Evolutionary conservation across 1,140 invertebrate genomes (phyloP).

Genomic region (Tetramorium alpestre): DNA sequence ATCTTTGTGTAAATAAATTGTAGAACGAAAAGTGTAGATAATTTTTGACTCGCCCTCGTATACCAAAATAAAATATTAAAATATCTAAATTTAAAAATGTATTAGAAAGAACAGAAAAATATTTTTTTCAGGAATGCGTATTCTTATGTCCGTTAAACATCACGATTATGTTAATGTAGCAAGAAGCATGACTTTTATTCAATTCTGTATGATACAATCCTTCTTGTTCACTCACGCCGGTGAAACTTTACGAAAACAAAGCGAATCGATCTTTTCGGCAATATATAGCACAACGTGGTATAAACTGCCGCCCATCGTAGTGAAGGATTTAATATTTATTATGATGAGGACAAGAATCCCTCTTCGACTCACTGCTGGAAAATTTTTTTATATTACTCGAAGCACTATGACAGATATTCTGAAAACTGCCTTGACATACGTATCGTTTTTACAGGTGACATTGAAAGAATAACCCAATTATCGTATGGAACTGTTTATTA

Average conservation of each 20-base stretch:
- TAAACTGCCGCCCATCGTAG: slow-evolving; percentile 60
- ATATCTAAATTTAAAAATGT: no score
- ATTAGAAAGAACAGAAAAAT: background rate
- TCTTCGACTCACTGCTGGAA: slow-evolving; percentile 67
- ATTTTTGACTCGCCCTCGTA: background rate
- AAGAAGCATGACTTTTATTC: slow-evolving; percentile 55
- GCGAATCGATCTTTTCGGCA: slow-evolving; percentile 56
- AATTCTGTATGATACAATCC: slow-evolving; percentile 65
- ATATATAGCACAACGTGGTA: slow-evolving; percentile 68
- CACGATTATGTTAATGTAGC: background rate
- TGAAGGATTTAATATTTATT: slow-evolving; percentile 67
- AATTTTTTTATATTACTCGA: slow-evolving; percentile 69
- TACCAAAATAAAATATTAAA: background rate
- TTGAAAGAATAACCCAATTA: background rate
- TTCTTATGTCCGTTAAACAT: slow-evolving; percentile 8
- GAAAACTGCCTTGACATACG: slow-evolving; percentile 71
- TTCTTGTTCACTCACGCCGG: slow-evolving; percentile 73
- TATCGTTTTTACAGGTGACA: slow-evolving; percentile 70
- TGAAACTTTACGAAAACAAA: slow-evolving; percentile 63
- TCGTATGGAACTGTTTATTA: background rate
- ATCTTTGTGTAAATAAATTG: no score
- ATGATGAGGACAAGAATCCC: slow-evolving; percentile 68
- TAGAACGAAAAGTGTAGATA: no score
- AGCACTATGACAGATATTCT: slow-evolving; percentile 71
- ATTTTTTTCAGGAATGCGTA: slow-evolving; percentile 14